Conservation (phyloP, 2,113 vertebrate species). For the Motacilla tschutschensis region DNA sequence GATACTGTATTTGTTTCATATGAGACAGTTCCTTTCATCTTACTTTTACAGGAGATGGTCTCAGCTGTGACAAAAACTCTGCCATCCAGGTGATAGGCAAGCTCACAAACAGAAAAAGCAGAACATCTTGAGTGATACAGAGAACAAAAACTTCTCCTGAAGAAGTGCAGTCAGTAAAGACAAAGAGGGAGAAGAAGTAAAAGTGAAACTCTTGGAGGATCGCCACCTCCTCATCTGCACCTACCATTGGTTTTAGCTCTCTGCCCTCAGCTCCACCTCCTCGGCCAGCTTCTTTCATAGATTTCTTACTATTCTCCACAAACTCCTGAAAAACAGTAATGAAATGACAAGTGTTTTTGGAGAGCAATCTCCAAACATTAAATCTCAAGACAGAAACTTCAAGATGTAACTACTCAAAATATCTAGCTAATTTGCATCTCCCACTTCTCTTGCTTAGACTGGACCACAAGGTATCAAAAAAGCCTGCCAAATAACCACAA, state of each 20-base stretch:
- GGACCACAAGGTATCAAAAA: background rate
- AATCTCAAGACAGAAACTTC: background rate
- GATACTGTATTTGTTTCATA: background rate
- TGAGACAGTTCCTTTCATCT: conserved; percentile 77
- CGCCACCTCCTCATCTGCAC: conserved; percentile 84
- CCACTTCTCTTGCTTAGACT: background rate
- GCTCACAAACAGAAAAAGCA: conserved; percentile 93
- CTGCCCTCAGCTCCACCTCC: conserved; percentile 82
- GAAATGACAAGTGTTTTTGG: background rate
- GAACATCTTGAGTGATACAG: conserved; percentile 88
- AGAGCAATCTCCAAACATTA: background rate
- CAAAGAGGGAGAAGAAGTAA: conserved; percentile 89
- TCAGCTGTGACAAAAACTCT: conserved; percentile 86
- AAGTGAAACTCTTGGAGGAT: conserved; percentile 91
- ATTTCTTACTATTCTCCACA: conserved; percentile 91
- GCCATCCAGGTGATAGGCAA: conserved; percentile 92
- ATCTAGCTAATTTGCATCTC: background rate
- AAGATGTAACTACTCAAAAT: background rate
- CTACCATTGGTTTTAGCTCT: conserved; percentile 97
- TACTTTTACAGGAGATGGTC: conserved; percentile 77
- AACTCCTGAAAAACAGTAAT: conserved; percentile 85
- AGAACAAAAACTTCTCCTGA: conserved; percentile 84
- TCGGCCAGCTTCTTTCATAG: conserved; percentile 84
- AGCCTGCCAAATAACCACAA: background rate
- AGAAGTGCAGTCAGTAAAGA: conserved; percentile 91